Evolutionary conservation across 2,888 invertebrate species (phyloP).

Genomic region (Aphidius colemani): DNA sequence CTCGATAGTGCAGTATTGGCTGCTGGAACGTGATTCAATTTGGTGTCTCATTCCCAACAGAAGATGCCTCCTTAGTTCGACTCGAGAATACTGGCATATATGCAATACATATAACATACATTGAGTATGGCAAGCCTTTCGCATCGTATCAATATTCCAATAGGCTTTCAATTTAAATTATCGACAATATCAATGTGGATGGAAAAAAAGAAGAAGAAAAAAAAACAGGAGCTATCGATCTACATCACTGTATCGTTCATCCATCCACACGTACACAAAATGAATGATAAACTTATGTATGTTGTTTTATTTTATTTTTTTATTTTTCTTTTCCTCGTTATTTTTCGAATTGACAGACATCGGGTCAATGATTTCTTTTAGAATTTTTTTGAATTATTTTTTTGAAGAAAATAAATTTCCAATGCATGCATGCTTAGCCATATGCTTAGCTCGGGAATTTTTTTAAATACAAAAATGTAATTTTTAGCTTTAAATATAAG

Average conservation of each 20-base stretch:
- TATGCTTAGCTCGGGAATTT: no score
- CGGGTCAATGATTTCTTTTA: no score
- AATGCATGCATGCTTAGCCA: no score
- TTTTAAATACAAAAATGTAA: neutral
- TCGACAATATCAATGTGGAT: constrained; percentile 26
- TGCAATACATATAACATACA: constrained; percentile 2
- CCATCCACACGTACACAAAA: constrained; percentile 3
- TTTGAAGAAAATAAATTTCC: no score
- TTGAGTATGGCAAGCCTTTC: constrained; percentile 8
- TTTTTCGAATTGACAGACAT: no score
- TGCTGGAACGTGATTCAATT: constrained; percentile 30
- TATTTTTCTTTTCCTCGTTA: no score
- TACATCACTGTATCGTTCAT: neutral
- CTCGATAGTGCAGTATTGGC: constrained; percentile 22
- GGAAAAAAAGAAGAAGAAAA: neutral
- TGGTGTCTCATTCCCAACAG: constrained; percentile 5
- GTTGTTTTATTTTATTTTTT: neutral
- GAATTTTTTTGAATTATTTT: no score
- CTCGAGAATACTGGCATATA: neutral
- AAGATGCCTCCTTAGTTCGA: neutral
- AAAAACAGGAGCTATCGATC: constrained; percentile 22
- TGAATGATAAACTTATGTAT: constrained; percentile 21
- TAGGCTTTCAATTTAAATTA: constrained; percentile 31
- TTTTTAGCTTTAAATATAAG: no score
- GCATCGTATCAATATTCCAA: constrained; percentile 22